These are phyloP conservation scores for Gymnodraco acuticeps DNA, from an alignment of 2,797 vertebrate species.

Conservation along the genomic window DNA sequence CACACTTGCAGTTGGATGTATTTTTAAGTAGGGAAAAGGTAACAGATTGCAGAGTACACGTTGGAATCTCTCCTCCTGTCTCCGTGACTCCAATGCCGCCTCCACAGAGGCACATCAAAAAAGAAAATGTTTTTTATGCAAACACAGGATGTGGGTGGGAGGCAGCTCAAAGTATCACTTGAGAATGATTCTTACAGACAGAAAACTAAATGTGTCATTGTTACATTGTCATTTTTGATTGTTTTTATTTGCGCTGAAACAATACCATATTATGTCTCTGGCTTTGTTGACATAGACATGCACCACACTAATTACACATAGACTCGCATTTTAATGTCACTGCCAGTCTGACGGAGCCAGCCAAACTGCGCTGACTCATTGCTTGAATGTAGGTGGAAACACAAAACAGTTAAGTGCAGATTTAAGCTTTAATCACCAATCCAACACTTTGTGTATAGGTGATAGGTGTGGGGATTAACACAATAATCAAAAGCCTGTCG, in stretches of 20 bases:
- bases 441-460: background rate
- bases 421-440: constrained; percentile 4
- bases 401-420: background rate
- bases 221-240: constrained; percentile 54
- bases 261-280: constrained; percentile 26
- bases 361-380: background rate
- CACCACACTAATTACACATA: constrained; percentile 17
- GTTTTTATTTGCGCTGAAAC: constrained; percentile 55
- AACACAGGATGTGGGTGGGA: constrained; percentile 51
- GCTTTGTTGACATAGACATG: constrained; percentile 46
- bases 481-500: constrained; percentile 7
- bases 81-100: constrained; percentile 50
- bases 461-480: constrained; percentile 20
- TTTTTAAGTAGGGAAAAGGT: constrained; percentile 23
- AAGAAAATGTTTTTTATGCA: constrained; percentile 50
- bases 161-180: constrained; percentile 45
- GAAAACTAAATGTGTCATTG: constrained; percentile 58
- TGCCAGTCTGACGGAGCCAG: background rate
- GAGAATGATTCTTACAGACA: constrained; percentile 66
- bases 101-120: constrained; percentile 56
- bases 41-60: constrained; percentile 27
- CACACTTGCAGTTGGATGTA: background rate
- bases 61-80: constrained; percentile 42
- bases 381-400: background rate
- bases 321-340: constrained; percentile 21